phyloP scores from a whole-genome alignment of 1,140 invertebrate genomes.

The Hypothenemus hampei region DNA sequence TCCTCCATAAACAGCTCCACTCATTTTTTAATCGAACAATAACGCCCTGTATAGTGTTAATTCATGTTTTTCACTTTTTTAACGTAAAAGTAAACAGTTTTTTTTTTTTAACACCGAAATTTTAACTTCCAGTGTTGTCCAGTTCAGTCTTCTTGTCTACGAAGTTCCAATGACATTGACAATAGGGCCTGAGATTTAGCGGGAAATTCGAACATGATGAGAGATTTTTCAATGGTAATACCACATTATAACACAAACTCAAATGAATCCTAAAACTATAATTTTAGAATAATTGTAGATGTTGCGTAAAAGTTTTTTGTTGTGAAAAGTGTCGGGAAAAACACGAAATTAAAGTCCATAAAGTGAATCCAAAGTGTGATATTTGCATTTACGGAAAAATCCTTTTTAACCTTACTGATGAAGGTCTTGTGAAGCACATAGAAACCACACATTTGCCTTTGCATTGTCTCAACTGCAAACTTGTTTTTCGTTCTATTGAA shows the following conservation, averaged over 20 bases:
- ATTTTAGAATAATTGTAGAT: slow-evolving; percentile 35
- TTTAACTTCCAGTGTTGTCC: too few relatives aligned
- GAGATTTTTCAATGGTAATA: neutral
- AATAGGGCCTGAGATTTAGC: too few relatives aligned
- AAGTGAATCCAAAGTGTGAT: slow-evolving; percentile 30
- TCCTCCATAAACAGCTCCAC: slow-evolving; percentile 50
- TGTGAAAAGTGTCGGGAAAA: slow-evolving; percentile 31
- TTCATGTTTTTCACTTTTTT: too few relatives aligned
- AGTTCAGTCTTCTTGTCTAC: too few relatives aligned
- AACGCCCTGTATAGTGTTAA: too few relatives aligned
- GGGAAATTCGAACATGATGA: neutral
- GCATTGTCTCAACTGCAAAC: slow-evolving; percentile 31
- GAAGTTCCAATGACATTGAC: too few relatives aligned
- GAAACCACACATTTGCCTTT: slow-evolving; percentile 30
- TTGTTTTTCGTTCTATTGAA: slow-evolving; percentile 27
- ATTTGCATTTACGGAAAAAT: slow-evolving; percentile 32
- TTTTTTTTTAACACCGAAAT: too few relatives aligned
- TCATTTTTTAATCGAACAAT: slow-evolving; percentile 44
- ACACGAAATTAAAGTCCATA: slow-evolving; percentile 31
- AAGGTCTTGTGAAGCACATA: slow-evolving; percentile 25
- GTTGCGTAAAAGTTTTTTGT: slow-evolving; percentile 34
- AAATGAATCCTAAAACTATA: slow-evolving; percentile 6
- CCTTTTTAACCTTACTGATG: neutral
- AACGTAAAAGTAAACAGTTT: too few relatives aligned
- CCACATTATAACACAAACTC: too few relatives aligned